Conservation (phyloP, 2,797 vertebrate species). For the Apogon hyalosoma region DNA sequence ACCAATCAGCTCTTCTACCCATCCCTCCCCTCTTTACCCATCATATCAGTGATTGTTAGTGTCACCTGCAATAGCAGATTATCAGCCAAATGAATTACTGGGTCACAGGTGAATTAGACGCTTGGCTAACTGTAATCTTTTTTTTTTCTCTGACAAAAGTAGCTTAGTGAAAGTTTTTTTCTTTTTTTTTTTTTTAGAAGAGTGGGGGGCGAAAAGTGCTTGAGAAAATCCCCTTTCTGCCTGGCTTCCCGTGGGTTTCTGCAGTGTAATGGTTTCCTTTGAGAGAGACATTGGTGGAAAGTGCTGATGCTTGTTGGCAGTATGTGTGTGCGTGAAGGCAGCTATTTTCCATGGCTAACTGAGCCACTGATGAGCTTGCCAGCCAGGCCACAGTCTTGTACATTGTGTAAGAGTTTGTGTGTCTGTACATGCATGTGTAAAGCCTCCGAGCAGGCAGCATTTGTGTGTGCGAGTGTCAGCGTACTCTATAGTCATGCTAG, state of each 20-base stretch:
- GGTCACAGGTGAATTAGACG: constrained; percentile 79
- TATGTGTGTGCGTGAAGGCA: constrained; percentile 33
- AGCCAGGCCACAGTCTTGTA: constrained; percentile 40
- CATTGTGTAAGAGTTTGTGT: constrained; percentile 24
- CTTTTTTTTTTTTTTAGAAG: constrained; percentile 16
- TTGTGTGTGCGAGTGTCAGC: constrained; percentile 17
- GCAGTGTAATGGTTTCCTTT: constrained; percentile 80
- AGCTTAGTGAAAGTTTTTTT: constrained; percentile 66
- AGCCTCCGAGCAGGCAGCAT: constrained; percentile 19
- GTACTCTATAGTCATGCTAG: constrained; percentile 9
- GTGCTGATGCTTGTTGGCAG: constrained; percentile 73
- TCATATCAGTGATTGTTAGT: constrained; percentile 72
- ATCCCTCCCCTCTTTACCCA: constrained; percentile 20
- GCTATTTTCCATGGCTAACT: constrained; percentile 77
- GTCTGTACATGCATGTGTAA: constrained; percentile 17
- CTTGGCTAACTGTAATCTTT: constrained; percentile 73
- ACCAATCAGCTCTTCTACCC: constrained; percentile 53
- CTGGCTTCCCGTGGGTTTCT: constrained; percentile 70
- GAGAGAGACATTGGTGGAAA: constrained; percentile 76
- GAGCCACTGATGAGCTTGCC: constrained; percentile 67
- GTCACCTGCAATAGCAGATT: constrained; percentile 78
- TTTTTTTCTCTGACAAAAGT: constrained; percentile 59
- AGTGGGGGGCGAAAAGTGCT: constrained; percentile 38
- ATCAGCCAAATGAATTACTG: constrained; percentile 79
- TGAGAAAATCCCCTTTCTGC: constrained; percentile 75